Percentiles rank a stretch among this genome's conserved stretches.
Evolutionary conservation across 2,888 invertebrate species (phyloP).

Genomic region (Andrena praecox): DNA sequence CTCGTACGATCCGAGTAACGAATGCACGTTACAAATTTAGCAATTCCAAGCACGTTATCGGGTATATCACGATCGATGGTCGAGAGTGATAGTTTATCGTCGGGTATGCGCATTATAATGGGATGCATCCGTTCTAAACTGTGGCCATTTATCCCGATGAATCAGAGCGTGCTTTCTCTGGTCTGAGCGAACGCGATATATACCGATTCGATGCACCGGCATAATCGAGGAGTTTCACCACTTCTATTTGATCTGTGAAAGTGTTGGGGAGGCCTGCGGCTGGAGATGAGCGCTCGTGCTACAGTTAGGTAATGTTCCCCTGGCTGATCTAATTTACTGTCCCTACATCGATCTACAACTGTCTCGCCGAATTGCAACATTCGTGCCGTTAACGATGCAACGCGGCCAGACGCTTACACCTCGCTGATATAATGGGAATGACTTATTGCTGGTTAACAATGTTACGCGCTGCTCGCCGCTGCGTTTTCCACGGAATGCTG

Average conservation of each 20-base stretch:
- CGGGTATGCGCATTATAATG: slow-evolving; percentile 52
- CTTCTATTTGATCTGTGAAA: slow-evolving; percentile 72
- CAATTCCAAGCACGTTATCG: slow-evolving; percentile 57
- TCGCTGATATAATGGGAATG: slow-evolving; percentile 43
- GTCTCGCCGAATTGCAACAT: slow-evolving; percentile 76
- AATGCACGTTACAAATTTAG: slow-evolving; percentile 47
- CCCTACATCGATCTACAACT: slow-evolving; percentile 82
- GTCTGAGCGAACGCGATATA: slow-evolving; percentile 45
- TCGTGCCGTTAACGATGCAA: slow-evolving; percentile 71
- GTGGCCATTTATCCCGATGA: slow-evolving; percentile 58
- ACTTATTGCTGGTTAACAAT: slow-evolving; percentile 46
- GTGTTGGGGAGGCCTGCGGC: slow-evolving; percentile 69
- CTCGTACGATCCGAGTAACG: neutral
- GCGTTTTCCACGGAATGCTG: neutral
- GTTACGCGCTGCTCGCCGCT: slow-evolving; percentile 15
- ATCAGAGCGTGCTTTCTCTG: slow-evolving; percentile 65
- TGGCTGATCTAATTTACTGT: slow-evolving; percentile 83
- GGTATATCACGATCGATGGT: slow-evolving; percentile 54
- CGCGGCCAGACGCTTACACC: slow-evolving; percentile 55
- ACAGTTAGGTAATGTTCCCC: slow-evolving; percentile 80
- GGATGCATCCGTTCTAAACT: slow-evolving; percentile 50
- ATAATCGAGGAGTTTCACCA: slow-evolving; percentile 66
- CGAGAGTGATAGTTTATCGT: slow-evolving; percentile 52
- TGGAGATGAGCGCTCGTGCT: slow-evolving; percentile 75
- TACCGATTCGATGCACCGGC: slow-evolving; percentile 49